Evolutionary conservation across 2,797 vertebrate species (phyloP), one percentile per base, ranked within the genome.

Genomic region (Lutjanus argentimaculatus): DNA sequence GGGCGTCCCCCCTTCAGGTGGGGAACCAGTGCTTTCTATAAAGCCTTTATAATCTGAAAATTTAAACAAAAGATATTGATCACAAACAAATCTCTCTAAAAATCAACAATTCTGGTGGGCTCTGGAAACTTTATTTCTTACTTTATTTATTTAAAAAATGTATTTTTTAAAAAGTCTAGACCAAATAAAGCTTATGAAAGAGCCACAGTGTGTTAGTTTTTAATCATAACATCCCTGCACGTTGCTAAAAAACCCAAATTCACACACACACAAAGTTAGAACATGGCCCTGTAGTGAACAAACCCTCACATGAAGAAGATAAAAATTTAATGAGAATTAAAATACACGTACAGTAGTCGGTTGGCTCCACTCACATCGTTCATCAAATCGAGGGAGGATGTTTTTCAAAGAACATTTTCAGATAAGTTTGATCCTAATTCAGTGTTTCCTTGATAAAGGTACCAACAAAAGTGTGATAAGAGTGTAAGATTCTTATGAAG

Each of bases 241-340:
- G 59, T 16, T 30, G 0, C 7, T 22, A 46, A 30, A 21, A 57
- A 19, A 1, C 10, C 17, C 11, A 9, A 57, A 56, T 6, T 13
- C 56, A 58, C 11, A 30, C 53, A 36, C n/a, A 57, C 10, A 14
- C 8, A 61, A 51, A 63, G 16, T 5, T 52, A 19, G n/a, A 49
- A 7, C 1, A 13, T 15, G 5, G 7, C 15, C 2, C 45, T 22
- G 43, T 22, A 51, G n/a, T 4, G 19, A 17, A 57, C 10, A 76
- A 51, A n/a, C 14, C 53, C 40, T 68, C 40, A 63, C 12, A 11
- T 61, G 14, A 71, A 65, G 45, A 79, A 56, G n/a, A 64, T 62
- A 52, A 11, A 72, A 76, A 21, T 61, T 10, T 43, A 49, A 48
- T 64, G 62, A 72, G 13, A 67, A 51, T 36, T 1, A 13, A 40